Conservation (phyloP, 2,113 vertebrate species). For the Platysternon megacephalum region DNA sequence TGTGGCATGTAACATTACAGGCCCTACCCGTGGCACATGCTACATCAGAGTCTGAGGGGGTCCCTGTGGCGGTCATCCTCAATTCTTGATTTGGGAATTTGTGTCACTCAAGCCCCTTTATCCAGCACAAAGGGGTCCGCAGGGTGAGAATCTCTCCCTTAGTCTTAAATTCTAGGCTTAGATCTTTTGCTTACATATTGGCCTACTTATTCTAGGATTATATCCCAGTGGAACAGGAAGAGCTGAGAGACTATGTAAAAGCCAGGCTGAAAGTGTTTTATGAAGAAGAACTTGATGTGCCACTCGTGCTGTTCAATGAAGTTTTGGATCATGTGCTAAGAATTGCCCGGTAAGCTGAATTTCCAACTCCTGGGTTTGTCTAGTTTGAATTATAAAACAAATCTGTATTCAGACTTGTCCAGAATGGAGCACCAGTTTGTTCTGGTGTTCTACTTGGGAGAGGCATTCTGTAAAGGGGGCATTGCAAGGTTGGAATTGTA, state of each 20-base stretch:
- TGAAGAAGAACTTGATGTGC: constrained; percentile 97
- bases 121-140: neutral
- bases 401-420: neutral
- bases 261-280: constrained; percentile 98
- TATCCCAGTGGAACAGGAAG: constrained; percentile 98
- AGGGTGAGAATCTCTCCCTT: neutral
- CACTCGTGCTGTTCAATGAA: constrained; percentile 97
- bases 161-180: neutral
- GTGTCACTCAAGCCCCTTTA: neutral
- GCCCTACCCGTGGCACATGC: neutral
- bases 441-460: neutral
- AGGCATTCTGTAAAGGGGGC: neutral
- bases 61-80: no score
- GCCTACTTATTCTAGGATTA: constrained; percentile 86
- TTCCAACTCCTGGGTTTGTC: neutral
- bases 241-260: constrained; percentile 97
- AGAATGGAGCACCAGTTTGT: neutral
- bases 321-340: constrained; percentile 96
- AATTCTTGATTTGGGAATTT: neutral
- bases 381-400: neutral
- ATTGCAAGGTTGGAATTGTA: neutral
- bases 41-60: neutral
- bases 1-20: neutral
- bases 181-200: neutral
- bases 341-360: constrained; percentile 89